phyloP scores from a whole-genome alignment of 2,888 invertebrate species.

The Busseola fusca region DNA sequence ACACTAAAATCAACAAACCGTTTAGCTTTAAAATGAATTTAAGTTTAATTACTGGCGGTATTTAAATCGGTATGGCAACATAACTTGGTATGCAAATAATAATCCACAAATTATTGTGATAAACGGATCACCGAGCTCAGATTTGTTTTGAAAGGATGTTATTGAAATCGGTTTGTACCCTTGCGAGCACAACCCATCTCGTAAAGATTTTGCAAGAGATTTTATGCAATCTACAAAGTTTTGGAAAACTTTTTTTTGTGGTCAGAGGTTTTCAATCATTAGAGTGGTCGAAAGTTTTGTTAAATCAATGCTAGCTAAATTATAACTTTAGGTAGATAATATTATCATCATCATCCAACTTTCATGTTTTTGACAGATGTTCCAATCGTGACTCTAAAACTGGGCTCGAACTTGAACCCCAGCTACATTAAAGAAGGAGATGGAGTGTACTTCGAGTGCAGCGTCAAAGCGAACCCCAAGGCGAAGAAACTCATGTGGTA shows the following conservation, averaged over 20 bases:
- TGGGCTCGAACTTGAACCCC: slow-evolving; percentile 94
- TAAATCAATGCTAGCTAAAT: neutral
- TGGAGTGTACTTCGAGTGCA: slow-evolving; percentile 97
- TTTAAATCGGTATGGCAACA: neutral
- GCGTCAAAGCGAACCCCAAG: slow-evolving; percentile 96
- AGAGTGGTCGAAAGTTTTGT: neutral
- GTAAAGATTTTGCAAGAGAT: neutral
- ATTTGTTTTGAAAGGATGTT: slow-evolving; percentile 6
- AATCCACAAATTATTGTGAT: slow-evolving; percentile 3
- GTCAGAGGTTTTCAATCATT: neutral
- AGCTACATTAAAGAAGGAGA: slow-evolving; percentile 95
- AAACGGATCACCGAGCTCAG: neutral
- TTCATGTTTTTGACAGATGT: slow-evolving; percentile 89
- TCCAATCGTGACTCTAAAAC: slow-evolving; percentile 94
- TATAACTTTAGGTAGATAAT: no score
- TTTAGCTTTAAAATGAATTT: slow-evolving; percentile 2
- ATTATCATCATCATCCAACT: no score
- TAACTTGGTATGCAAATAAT: slow-evolving; percentile 16
- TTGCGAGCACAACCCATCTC: neutral
- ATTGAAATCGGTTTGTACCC: neutral
- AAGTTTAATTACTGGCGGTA: neutral
- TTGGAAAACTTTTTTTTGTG: no score
- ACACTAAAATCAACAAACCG: slow-evolving; percentile 1
- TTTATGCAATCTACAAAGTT: no score
- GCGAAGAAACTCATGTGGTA: slow-evolving; percentile 95